Evolutionary conservation across 2,888 invertebrate species (phyloP).

Genomic region (Exephanes ischioxanthus): DNA sequence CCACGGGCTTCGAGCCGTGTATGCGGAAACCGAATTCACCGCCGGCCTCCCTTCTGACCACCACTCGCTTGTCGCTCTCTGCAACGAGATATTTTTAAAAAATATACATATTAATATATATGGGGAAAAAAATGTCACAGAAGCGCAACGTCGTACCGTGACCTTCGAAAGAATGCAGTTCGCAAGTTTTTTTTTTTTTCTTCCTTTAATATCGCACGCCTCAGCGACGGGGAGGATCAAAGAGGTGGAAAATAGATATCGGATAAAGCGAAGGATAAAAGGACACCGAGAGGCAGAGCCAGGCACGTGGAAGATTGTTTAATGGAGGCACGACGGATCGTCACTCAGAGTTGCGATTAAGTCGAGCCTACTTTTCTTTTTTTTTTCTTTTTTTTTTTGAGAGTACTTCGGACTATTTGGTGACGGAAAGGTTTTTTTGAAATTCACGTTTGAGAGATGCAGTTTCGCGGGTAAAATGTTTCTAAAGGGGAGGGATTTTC

Average conservation of each 20-base stretch:
- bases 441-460: too few relatives aligned
- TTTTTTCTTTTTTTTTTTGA: not conserved
- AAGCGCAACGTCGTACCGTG: conserved; percentile 5
- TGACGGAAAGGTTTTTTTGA: not conserved
- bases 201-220: conserved; percentile 48
- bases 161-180: conserved; percentile 30
- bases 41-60: conserved; percentile 91
- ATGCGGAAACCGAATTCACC: conserved; percentile 98
- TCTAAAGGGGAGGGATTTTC: too few relatives aligned
- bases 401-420: not conserved
- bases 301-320: conserved; percentile 6
- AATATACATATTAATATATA: not conserved
- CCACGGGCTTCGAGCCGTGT: conserved; percentile 98
- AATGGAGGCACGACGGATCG: not conserved
- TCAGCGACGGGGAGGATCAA: conserved; percentile 47
- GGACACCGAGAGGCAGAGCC: conserved; percentile 5
- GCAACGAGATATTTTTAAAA: conserved; percentile 76
- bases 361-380: not conserved
- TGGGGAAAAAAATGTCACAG: conserved; percentile 12
- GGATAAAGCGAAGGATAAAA: conserved; percentile 63
- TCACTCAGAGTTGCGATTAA: not conserved
- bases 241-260: conserved; percentile 68
- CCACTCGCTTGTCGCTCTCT: conserved; percentile 96
- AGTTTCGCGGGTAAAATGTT: too few relatives aligned
- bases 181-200: conserved; percentile 34